Conservation (phyloP, 2,797 vertebrate species). For the Lacerta viridis region DNA sequence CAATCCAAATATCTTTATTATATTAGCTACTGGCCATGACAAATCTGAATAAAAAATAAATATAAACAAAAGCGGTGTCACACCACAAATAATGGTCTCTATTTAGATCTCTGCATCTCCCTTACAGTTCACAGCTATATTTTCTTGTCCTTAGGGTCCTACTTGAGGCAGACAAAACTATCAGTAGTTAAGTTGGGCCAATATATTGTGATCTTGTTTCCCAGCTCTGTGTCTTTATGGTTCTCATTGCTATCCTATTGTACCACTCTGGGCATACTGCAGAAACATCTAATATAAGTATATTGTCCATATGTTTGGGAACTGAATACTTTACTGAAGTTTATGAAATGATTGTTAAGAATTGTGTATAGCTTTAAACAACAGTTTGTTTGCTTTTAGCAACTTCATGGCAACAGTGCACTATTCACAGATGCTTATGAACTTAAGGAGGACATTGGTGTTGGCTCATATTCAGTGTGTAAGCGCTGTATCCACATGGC, state of each 20-base stretch:
- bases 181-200: not conserved
- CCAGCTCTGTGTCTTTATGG: not conserved
- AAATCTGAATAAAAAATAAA: too few relatives aligned
- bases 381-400: slow-evolving; percentile 63
- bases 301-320: not conserved
- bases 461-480: slow-evolving; percentile 97
- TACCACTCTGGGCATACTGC: not conserved
- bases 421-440: slow-evolving; percentile 94
- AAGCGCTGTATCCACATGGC: slow-evolving; percentile 92
- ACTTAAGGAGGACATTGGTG: slow-evolving; percentile 95
- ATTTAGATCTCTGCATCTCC: too few relatives aligned
- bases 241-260: not conserved
- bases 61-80: too few relatives aligned
- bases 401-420: slow-evolving; percentile 90
- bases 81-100: too few relatives aligned
- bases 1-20: too few relatives aligned
- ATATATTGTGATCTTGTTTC: not conserved
- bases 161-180: not conserved
- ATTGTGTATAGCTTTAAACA: not conserved
- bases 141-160: not conserved
- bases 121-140: too few relatives aligned
- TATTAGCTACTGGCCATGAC: too few relatives aligned
- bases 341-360: not conserved
- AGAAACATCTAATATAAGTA: not conserved
- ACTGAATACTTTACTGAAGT: not conserved